These are phyloP conservation scores for Drosophila kanekoi DNA, from an alignment of 2,888 invertebrate genomes.

Conservation along the genomic window DNA sequence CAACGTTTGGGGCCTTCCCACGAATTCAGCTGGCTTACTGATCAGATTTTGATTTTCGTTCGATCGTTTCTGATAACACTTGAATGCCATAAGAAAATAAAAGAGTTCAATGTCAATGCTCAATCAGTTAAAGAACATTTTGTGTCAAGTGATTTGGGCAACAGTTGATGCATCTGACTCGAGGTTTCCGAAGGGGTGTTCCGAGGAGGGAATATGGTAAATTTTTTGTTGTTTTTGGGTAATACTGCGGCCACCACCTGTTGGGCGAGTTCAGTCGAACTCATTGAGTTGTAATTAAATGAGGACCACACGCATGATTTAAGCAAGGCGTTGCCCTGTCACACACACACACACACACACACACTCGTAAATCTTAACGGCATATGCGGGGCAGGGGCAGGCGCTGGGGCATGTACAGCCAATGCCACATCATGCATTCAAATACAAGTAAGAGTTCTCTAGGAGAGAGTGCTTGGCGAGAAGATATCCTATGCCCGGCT, in stretches of 20 bases:
- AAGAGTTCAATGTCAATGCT: conserved; percentile 74
- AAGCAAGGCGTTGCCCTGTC: conserved; percentile 55
- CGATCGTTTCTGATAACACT: conserved; percentile 48
- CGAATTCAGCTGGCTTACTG: conserved; percentile 34
- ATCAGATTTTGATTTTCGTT: conserved; percentile 23
- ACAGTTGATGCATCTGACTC: conserved; percentile 52
- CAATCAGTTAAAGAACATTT: conserved; percentile 60
- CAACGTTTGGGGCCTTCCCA: conserved; percentile 43
- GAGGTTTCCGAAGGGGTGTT: conserved; percentile 2
- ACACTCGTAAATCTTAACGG: conserved; percentile 69
- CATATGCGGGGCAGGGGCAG: conserved; percentile 26
- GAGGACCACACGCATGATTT: conserved; percentile 63
- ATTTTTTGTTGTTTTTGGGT: conserved; percentile 7
- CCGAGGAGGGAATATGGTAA: conserved; percentile 7
- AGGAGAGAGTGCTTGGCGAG: neutral
- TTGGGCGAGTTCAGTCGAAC: conserved; percentile 71
- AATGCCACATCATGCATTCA: conserved; percentile 52
- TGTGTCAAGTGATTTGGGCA: conserved; percentile 58
- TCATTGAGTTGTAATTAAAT: conserved; percentile 78
- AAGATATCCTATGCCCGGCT: neutral
- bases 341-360: conserved; percentile 13
- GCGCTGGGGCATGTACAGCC: neutral
- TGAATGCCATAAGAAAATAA: conserved; percentile 4
- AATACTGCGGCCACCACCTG: conserved; percentile 59
- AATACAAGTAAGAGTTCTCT: neutral